phyloP scores from a whole-genome alignment of 2,113 vertebrate species.

The Pteruthius melanotis region DNA sequence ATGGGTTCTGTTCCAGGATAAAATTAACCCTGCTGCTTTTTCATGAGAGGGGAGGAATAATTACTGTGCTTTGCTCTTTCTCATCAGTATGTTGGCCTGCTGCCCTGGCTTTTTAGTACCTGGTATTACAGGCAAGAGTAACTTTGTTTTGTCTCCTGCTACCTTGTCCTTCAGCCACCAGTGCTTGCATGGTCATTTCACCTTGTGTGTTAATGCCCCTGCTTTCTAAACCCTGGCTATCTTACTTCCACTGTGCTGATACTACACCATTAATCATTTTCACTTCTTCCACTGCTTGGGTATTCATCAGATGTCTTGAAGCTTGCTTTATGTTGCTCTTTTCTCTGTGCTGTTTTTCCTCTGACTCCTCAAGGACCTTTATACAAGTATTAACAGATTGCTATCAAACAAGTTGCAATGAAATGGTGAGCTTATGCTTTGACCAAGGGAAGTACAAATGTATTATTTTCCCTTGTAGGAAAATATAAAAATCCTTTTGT shows the following conservation, averaged over 20 bases:
- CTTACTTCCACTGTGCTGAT: neutral
- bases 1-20: neutral
- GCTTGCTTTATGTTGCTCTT: neutral
- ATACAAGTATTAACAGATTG: neutral
- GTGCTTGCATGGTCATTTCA: neutral
- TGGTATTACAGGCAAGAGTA: neutral
- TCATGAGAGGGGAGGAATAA: conserved; percentile 8
- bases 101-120: conserved; percentile 6
- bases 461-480: neutral
- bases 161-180: neutral
- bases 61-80: neutral
- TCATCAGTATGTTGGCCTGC: neutral
- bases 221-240: neutral
- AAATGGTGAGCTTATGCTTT: neutral
- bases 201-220: neutral
- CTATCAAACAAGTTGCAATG: neutral
- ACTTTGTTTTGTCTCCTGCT: neutral
- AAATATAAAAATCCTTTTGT: neutral
- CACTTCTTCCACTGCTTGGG: neutral
- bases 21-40: neutral
- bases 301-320: neutral
- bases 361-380: neutral
- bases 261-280: conserved; percentile 16
- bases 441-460: neutral
- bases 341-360: neutral